Evolutionary conservation across 2,797 vertebrate genomes (phyloP), one percentile per base, ranked within the genome.

Genomic region (Manis crassicaudata): DNA sequence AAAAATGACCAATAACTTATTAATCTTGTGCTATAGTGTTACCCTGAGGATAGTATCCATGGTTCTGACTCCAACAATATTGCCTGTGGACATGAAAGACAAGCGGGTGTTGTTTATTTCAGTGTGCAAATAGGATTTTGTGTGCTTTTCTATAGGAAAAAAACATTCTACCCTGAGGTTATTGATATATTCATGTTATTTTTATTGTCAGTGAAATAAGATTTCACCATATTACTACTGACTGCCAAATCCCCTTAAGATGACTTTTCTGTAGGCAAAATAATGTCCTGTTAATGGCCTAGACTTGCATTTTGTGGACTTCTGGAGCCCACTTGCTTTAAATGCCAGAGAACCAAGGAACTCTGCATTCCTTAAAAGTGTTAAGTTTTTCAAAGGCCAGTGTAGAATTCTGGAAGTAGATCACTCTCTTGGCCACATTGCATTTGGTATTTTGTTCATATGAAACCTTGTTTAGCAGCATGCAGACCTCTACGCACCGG

Each of bases 21-120:
- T 98, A 98, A 98, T 98, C 94, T 88, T 94, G 83, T 87, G 96
- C 96, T 95, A 60, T 96, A 97, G 93, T 97, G 81, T 97, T 98
- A 97, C 97, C 96, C 97, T 52, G 93, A 97, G 97, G 97, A 97
- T 92, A 89, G 68, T 90, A 92, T 97, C 98, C 93, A 87, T 96
- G 92, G 84, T 95, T 96, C 83, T 90, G 88, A 95, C 91, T 96
- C 97, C 96, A 97, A 92, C 95, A 97, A 85, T 97, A 94, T 96
- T 98, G 98, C 98, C 97, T 58, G 8, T 97, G 96, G 98, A 97
- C 97, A 96, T 0, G 23, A 98, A 94, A 96, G 94, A 92, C 40
- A 89, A 98, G 83, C 91, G 94, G 92, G 89, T 89, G 62, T 93
- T 98, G 93, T 98, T 98, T 96, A 98, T 98, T 97, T 98, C 97